These are phyloP conservation scores for Microcaecilia unicolor DNA, from an alignment of 2,797 vertebrate genomes.

Conservation along the genomic window DNA sequence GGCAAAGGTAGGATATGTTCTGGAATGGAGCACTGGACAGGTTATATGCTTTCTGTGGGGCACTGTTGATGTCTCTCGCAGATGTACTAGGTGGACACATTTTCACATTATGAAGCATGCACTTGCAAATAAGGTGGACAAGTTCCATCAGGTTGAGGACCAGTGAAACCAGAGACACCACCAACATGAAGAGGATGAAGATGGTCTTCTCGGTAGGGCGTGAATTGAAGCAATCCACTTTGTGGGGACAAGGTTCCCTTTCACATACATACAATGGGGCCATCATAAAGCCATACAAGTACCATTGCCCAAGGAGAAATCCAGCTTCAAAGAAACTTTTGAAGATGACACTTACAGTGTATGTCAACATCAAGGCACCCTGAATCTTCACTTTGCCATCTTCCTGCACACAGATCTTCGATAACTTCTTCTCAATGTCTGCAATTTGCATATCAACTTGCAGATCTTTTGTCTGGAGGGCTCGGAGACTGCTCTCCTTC, in stretches of 20 bases:
- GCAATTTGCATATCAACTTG: constrained; percentile 33
- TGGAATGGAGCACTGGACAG: constrained; percentile 8
- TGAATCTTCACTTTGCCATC: constrained; percentile 74
- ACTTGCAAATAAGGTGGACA: constrained; percentile 64
- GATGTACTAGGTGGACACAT: constrained; percentile 21
- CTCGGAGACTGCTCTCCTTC: constrained; percentile 52
- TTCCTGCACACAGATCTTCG: constrained; percentile 63
- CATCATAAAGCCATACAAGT: constrained; percentile 83
- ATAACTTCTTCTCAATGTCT: constrained; percentile 53
- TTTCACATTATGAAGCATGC: constrained; percentile 34
- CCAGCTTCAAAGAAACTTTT: constrained; percentile 76
- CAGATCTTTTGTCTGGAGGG: constrained; percentile 46
- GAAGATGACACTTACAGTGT: constrained; percentile 73
- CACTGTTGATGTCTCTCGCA: constrained; percentile 7
- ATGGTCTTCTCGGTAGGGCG: constrained; percentile 88
- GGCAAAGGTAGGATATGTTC: constrained; percentile 50
- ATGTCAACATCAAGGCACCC: constrained; percentile 76
- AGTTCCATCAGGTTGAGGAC: constrained; percentile 76
- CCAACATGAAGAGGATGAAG: constrained; percentile 95
- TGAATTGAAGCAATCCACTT: constrained; percentile 89
- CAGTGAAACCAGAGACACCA: constrained; percentile 74
- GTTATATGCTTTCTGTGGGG: constrained; percentile 6
- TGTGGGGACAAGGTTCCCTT: constrained; percentile 74
- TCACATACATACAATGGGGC: constrained; percentile 62
- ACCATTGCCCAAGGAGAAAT: constrained; percentile 85